phyloP scores from a whole-genome alignment of 2,797 vertebrate species.

The Poeciliopsis turneri region DNA sequence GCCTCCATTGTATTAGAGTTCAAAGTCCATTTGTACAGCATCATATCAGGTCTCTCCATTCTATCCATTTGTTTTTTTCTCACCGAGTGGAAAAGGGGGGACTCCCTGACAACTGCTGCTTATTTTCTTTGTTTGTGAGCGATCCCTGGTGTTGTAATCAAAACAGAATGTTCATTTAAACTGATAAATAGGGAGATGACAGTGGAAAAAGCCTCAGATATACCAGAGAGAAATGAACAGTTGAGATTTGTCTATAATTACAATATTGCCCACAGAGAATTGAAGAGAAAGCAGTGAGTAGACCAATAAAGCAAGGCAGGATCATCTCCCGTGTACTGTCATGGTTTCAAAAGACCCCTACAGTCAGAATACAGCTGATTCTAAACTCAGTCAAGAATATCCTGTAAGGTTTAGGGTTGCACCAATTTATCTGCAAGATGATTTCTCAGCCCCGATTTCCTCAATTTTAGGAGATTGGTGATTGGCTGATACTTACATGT shows the following conservation, averaged over 20 bases:
- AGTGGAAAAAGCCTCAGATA: conserved; percentile 60
- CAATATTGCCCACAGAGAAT: conserved; percentile 65
- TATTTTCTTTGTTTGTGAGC: conserved; percentile 61
- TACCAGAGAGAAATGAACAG: conserved; percentile 65
- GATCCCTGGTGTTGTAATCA: conserved; percentile 71
- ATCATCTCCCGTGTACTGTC: conserved; percentile 59
- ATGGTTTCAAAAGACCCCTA: conserved; percentile 65
- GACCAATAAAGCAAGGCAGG: conserved; percentile 58
- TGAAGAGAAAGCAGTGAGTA: conserved; percentile 49
- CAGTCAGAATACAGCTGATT: conserved; percentile 53
- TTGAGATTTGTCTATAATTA: conserved; percentile 78
- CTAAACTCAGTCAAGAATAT: conserved; percentile 42
- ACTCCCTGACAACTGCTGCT: conserved; percentile 49
- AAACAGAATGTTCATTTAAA: conserved; percentile 72
- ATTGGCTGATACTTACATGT: too few relatives aligned
- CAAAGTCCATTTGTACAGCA: conserved; percentile 68
- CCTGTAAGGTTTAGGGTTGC: conserved; percentile 10
- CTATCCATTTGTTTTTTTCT: conserved; percentile 77
- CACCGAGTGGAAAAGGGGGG: conserved; percentile 54
- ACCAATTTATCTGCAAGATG: not conserved
- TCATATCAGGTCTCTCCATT: conserved; percentile 59
- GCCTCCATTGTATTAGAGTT: conserved; percentile 67
- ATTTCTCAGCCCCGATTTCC: too few relatives aligned
- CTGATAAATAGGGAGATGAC: conserved; percentile 62
- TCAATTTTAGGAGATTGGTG: too few relatives aligned